phyloP scores from a whole-genome alignment of 2,797 vertebrate species.

The Novumbra hubbsi region DNA sequence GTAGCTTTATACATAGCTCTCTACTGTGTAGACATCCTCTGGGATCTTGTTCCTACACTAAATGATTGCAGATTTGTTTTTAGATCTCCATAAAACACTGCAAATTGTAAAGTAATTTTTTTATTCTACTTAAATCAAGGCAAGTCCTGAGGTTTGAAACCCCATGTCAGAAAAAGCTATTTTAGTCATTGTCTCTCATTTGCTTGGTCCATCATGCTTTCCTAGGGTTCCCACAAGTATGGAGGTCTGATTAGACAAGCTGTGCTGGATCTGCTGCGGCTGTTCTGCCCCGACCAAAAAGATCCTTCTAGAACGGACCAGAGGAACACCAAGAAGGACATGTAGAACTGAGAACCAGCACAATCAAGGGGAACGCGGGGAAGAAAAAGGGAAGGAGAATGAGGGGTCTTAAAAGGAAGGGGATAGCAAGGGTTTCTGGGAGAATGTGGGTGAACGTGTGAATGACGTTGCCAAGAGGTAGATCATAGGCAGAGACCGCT shows the following conservation, averaged over 20 bases:
- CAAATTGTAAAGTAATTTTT: too few species aligned
- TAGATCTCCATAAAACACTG: too few species aligned
- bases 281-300: slow-evolving; percentile 67
- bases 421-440: background rate
- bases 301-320: slow-evolving; percentile 48
- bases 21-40: too few species aligned
- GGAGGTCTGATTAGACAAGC: slow-evolving; percentile 76
- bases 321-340: slow-evolving; percentile 66
- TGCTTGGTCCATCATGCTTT: background rate
- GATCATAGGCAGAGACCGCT: background rate
- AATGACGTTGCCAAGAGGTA: background rate
- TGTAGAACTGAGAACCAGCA: slow-evolving; percentile 42
- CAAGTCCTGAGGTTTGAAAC: too few species aligned
- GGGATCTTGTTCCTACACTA: too few species aligned
- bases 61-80: too few species aligned
- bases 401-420: background rate
- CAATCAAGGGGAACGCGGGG: slow-evolving; percentile 10
- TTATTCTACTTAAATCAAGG: too few species aligned
- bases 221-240: slow-evolving; percentile 80
- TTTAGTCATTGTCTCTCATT: background rate
- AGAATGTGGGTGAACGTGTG: slow-evolving; percentile 16
- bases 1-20: too few species aligned
- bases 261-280: slow-evolving; percentile 73
- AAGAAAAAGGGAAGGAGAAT: slow-evolving; percentile 19
- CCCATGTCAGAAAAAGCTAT: too few species aligned